A percentile compares a stretch with the other conserved stretches of the same genome.
These are phyloP conservation scores for Parelbella ahira DNA, from an alignment of 2,888 invertebrate species.

Conservation along the genomic window DNA sequence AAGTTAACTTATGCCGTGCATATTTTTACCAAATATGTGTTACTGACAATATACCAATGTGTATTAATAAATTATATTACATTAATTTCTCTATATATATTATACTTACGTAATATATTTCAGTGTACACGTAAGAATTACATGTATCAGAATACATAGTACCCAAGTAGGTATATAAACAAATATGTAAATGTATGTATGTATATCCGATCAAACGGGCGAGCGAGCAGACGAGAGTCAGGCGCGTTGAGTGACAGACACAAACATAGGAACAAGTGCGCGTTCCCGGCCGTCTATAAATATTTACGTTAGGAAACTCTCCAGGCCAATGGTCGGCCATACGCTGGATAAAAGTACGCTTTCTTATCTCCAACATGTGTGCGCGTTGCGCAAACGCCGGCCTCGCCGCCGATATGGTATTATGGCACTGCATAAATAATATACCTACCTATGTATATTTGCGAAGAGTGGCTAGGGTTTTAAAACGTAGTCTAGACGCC, in stretches of 20 bases:
- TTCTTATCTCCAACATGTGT: conserved; percentile 72
- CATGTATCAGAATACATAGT: no score
- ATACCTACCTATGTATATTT: no score
- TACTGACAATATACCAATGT: no score
- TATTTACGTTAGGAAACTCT: conserved; percentile 78
- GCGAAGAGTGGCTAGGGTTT: no score
- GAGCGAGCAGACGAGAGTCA: conserved; percentile 44
- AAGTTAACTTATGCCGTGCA: no score
- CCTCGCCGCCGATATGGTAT: conserved; percentile 1
- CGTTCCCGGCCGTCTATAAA: conserved; percentile 68
- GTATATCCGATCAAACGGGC: conserved; percentile 28
- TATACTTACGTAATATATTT: no score
- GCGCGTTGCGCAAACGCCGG: conserved; percentile 65
- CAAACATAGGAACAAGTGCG: conserved; percentile 75
- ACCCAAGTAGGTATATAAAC: no score
- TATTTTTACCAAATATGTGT: no score
- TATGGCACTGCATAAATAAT: conserved; percentile 2
- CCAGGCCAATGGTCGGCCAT: conserved; percentile 73
- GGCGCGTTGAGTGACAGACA: conserved; percentile 72
- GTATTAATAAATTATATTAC: no score
- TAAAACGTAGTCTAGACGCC: no score
- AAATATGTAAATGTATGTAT: conserved; percentile 18
- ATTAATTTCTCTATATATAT: no score
- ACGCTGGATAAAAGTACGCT: conserved; percentile 68
- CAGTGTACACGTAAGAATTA: no score